Evolutionary conservation across 1,140 invertebrate species (phyloP).

Genomic region (Chrysomallon squamiferum): DNA sequence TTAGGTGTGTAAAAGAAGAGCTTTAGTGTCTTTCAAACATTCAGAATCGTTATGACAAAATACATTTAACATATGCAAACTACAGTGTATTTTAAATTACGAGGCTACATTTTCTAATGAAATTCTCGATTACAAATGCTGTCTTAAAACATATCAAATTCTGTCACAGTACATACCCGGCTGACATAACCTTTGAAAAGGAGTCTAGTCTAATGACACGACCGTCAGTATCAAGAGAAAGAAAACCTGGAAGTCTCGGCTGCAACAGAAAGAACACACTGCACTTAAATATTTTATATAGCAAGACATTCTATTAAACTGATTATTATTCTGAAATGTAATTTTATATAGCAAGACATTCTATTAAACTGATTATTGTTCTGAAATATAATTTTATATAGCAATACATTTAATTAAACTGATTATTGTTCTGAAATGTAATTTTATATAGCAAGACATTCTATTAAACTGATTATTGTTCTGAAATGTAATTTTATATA

Average conservation of each 20-base stretch:
- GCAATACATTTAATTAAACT: background rate
- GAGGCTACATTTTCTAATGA: too few species aligned
- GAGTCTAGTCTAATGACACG: conserved; percentile 74
- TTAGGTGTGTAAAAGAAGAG: too few species aligned
- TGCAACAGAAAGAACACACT: too few species aligned
- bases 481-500: too few species aligned
- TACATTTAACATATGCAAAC: background rate
- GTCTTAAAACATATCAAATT: background rate
- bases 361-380: background rate
- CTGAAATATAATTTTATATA: background rate
- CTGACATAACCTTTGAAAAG: conserved; percentile 76
- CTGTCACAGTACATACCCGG: conserved; percentile 23
- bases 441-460: too few species aligned
- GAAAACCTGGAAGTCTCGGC: conserved; percentile 71
- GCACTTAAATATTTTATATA: too few species aligned
- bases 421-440: background rate
- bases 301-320: background rate
- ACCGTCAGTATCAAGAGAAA: conserved; percentile 70
- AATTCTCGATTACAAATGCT: too few species aligned
- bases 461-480: too few species aligned
- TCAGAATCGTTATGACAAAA: too few species aligned
- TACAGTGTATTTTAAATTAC: too few species aligned
- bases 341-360: background rate
- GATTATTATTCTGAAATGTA: background rate
- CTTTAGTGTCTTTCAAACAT: too few species aligned